Evolutionary conservation across 2,888 invertebrate species (phyloP).

Genomic region (Eilema depressum): DNA sequence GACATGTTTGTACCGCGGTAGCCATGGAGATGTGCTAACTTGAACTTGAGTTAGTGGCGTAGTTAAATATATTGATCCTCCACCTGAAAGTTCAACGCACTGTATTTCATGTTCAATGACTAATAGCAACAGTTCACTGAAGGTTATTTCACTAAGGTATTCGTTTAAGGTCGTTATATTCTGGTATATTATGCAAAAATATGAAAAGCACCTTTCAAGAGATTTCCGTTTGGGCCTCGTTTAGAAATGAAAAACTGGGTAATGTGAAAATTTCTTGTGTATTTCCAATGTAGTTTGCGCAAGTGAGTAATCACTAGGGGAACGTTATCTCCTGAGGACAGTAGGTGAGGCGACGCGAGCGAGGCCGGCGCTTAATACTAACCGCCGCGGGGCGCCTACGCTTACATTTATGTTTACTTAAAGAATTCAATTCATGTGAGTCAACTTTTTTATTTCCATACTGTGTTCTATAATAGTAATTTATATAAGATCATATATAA

Average conservation of each 20-base stretch:
- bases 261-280: constrained; percentile 82
- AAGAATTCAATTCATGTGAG: constrained; percentile 84
- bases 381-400: constrained; percentile 68
- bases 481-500: constrained; percentile 87
- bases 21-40: constrained; percentile 69
- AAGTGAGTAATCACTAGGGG: constrained; percentile 69
- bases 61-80: constrained; percentile 61
- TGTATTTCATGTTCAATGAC: constrained; percentile 29
- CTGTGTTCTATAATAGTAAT: constrained; percentile 87
- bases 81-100: constrained; percentile 57
- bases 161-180: background rate
- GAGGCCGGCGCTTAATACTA: constrained; percentile 56
- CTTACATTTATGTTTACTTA: constrained; percentile 74
- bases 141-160: background rate
- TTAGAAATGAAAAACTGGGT: constrained; percentile 78
- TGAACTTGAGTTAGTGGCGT: constrained; percentile 60
- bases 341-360: constrained; percentile 55
- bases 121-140: constrained; percentile 18
- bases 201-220: background rate
- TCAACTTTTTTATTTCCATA: constrained; percentile 86
- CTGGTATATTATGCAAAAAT: background rate
- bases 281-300: constrained; percentile 78
- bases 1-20: constrained; percentile 63
- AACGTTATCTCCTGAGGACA: constrained; percentile 66
- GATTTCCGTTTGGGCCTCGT: constrained; percentile 47